Evolutionary conservation across 1,140 invertebrate species (phyloP), one percentile per base, ranked within the genome.

Genomic region (Leguminivora glycinivorella): DNA sequence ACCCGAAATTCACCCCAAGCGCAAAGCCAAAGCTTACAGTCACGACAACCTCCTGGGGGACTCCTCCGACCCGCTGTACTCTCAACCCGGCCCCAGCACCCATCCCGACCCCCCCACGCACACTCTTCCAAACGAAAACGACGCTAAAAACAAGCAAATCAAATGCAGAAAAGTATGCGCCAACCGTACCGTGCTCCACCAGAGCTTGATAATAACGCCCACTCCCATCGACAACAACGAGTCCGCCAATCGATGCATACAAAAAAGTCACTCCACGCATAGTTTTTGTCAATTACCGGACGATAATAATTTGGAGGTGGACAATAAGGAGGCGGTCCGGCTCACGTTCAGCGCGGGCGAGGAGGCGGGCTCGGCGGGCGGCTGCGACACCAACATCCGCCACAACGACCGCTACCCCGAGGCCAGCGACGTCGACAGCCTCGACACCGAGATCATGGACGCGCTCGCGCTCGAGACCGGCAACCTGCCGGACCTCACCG

Each of bases 401-500:
- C 85, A 89, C 52, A 88, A 89, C 67, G 87, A 89, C 67, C 77
- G 83, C 1, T 89, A 89, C 47, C 87, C 87, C 0, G 87, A 88
- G 60, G 84, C 85, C 9, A 83, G 74, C 31, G 85, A 86, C 6
- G 82, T 85, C 0, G 87, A 89, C 22, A 83, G 81, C 43, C 70
- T 89, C 6, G 87, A 89, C 24, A 83, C 82, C 29, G 87, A 87
- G 56, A 83, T 89, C n/a, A 83, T 88, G 78, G 83, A 84, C 19
- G 87, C 81, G 0, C 69, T 88, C 14, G 82, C 85, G 0, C 67
- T 89, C 5, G 87, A 88, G 25, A 79, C 82, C 0, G 83, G 83
- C 4, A 87, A 87, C 34, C 56, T 89, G 56, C 85, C 87, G 0
- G 87, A 88, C 74, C 67, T 89, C 2, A 84, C 83, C 0, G 85